Base-by-base conservation (phyloP, 2,888 invertebrate species). In the Ashinkailepas kermadecensis region DNA sequence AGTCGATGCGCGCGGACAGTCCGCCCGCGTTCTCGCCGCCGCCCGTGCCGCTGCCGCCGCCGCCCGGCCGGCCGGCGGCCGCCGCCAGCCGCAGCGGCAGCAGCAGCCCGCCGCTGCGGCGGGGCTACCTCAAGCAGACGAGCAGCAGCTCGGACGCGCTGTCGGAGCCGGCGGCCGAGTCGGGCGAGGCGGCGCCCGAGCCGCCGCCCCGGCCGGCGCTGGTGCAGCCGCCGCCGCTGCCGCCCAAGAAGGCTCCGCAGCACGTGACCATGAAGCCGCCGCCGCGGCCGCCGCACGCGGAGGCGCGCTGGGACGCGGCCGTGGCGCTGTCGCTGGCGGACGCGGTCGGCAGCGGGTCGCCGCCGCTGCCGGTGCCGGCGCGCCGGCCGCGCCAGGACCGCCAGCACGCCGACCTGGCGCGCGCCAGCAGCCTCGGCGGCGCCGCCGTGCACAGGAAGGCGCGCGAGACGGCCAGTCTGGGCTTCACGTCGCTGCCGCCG, bases 171-270 rank as follows among this genome's bases (percentile, higher is more conserved):
- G 88, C 87, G 59, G 86, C 86, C 10, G 88, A 88, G 83, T 83
- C 87, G 78, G 82, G 81, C 81, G 88, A 88, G 81, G 83, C 84
- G 82, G 90, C 90, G 86, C 93, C 88, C 85, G 93, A 88, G 85
- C 91, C 91, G 23, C 93, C 93, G 0, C 93, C 93, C 1, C 89
- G 93, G 12, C 91, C 92, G 10, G 82, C 86, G 8, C 84, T 85
- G 13, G 84, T 85, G 11, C 92, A 92, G 86, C 93, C 93, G 7
- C 93, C 93, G 2, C 93, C 93, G 7, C 87, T 93, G 86, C 90
- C 93, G 39, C 93, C 93, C 21, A 93, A 93, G 86, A 92, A 92
- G 84, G 91, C 91, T 85, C 88, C 89, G 78, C 89, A 88, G 81
- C 90, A 91, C 84, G 88, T 90, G 80, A 87, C 89, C 1, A 88